Evolutionary conservation across 64 coral and sea anemone species (phyloP).

Genomic region (Pocillopora damicornis): DNA sequence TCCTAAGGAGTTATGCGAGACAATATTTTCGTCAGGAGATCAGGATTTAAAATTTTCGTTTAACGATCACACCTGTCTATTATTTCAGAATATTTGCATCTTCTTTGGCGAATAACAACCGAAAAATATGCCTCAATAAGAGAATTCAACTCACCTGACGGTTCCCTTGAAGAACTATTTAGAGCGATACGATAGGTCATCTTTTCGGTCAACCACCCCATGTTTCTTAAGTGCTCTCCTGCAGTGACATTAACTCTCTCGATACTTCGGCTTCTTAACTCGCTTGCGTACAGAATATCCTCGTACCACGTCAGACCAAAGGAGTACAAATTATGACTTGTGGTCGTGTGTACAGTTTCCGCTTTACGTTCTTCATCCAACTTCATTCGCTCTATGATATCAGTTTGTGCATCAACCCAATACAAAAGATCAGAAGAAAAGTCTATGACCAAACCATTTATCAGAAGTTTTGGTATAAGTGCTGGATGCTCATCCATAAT

Average conservation of each 20-base stretch:
- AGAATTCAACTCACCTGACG: background rate
- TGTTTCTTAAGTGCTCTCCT: background rate
- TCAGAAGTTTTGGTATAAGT: background rate
- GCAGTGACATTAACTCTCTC: slow-evolving; percentile 30
- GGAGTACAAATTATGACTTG: background rate
- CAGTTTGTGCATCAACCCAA: slow-evolving; percentile 14
- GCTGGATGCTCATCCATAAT: background rate
- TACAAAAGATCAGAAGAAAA: slow-evolving; percentile 42
- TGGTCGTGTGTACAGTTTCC: background rate
- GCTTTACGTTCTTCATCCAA: slow-evolving; percentile 12
- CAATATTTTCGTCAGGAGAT: background rate
- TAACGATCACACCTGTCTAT: too few species aligned
- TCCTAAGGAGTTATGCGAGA: background rate
- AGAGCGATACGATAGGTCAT: slow-evolving; percentile 12
- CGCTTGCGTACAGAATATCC: slow-evolving; percentile 29
- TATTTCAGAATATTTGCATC: too few species aligned
- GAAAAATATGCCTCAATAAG: background rate
- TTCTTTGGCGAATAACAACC: background rate
- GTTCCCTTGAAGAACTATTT: slow-evolving; percentile 28
- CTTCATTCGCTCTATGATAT: slow-evolving; percentile 23
- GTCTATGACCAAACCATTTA: slow-evolving; percentile 41
- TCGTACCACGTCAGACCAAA: slow-evolving; percentile 26
- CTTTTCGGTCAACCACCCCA: background rate
- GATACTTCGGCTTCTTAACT: background rate
- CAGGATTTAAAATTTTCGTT: too few species aligned